phyloP scores from a whole-genome alignment of 1,140 invertebrate species.

The Drosophila pseudoobscura region DNA sequence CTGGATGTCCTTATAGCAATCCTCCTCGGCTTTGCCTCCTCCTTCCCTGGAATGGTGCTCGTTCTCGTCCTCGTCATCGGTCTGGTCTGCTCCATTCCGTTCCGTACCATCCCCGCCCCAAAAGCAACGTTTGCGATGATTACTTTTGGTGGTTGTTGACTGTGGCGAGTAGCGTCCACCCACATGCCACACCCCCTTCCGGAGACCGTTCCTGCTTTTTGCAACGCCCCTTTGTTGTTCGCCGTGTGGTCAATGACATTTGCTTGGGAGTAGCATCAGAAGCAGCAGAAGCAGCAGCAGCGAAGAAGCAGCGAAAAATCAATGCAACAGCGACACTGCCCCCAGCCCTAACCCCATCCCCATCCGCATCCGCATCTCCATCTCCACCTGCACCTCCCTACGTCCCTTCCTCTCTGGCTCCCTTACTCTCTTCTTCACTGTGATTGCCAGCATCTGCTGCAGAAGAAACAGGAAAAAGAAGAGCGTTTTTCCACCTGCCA shows the following conservation, averaged over 20 bases:
- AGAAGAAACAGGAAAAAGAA: background rate
- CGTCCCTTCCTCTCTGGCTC: background rate
- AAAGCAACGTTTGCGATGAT: conserved; percentile 68
- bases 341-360: background rate
- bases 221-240: conserved; percentile 71
- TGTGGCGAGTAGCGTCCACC: conserved; percentile 28
- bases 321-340: conserved; percentile 48
- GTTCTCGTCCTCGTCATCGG: too few species aligned
- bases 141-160: conserved; percentile 75
- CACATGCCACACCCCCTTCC: background rate
- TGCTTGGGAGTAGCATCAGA: conserved; percentile 31
- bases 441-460: background rate
- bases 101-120: conserved; percentile 9
- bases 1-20: conserved; percentile 53
- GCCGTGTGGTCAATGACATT: conserved; percentile 68
- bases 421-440: background rate
- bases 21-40: background rate
- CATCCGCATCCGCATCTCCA: background rate
- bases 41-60: too few species aligned
- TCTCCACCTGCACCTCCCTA: background rate
- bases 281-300: conserved; percentile 11
- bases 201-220: background rate
- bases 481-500: background rate
- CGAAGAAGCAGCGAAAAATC: conserved; percentile 51
- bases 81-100: background rate